Conservation (phyloP, 1,140 invertebrate genomes). For the Sminthurides bifidus region DNA sequence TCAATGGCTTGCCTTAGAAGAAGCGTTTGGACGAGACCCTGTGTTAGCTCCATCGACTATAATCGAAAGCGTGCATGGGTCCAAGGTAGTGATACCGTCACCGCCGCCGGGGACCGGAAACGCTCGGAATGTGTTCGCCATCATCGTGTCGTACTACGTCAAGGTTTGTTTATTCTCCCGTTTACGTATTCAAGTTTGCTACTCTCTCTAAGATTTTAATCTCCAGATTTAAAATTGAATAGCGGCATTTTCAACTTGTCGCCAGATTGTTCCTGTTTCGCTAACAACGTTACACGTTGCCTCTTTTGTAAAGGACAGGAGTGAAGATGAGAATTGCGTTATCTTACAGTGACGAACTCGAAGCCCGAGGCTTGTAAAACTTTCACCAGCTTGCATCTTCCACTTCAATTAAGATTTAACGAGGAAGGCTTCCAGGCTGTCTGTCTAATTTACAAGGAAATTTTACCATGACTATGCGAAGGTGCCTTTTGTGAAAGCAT, state of each 20-base stretch:
- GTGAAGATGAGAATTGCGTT: too few species aligned
- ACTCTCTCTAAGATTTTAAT: background rate
- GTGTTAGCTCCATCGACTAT: slow-evolving; percentile 28
- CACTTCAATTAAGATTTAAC: too few species aligned
- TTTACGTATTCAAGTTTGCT: background rate
- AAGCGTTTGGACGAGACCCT: slow-evolving; percentile 25
- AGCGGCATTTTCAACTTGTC: background rate
- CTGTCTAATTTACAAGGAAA: too few species aligned
- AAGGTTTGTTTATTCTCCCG: slow-evolving; percentile 44
- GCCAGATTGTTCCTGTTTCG: background rate
- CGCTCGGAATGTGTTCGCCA: slow-evolving; percentile 69
- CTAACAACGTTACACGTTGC: too few species aligned
- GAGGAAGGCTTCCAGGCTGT: too few species aligned
- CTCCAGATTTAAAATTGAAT: background rate
- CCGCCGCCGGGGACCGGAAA: slow-evolving; percentile 17
- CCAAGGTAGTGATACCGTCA: background rate
- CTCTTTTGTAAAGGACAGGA: background rate
- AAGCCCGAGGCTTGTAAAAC: too few species aligned
- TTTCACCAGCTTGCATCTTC: too few species aligned
- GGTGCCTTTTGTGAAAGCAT: too few species aligned
- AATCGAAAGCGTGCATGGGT: slow-evolving; percentile 14
- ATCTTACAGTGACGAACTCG: too few species aligned
- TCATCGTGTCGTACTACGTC: slow-evolving; percentile 79
- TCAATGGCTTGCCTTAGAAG: slow-evolving; percentile 42
- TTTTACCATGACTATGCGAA: too few species aligned